phyloP scores from a whole-genome alignment of 1,140 invertebrate genomes.

The Penaeus indicus region DNA sequence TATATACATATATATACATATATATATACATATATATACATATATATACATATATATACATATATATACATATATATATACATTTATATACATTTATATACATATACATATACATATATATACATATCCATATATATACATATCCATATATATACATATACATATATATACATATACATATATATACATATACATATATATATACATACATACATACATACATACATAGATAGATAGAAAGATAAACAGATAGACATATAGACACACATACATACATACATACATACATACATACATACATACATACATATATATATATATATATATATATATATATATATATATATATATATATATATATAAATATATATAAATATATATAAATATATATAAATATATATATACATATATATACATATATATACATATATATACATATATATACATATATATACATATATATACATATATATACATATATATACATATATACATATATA shows the following conservation, averaged over 20 bases:
- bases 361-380: conserved; percentile 20
- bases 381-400: conserved; percentile 20
- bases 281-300: conserved; percentile 10
- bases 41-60: too few species aligned
- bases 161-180: background rate
- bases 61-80: too few species aligned
- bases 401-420: conserved; percentile 10
- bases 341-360: background rate
- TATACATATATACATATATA: background rate
- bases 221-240: background rate
- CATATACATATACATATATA: too few species aligned
- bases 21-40: too few species aligned
- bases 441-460: conserved; percentile 13
- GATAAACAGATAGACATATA: background rate
- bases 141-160: too few species aligned
- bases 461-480: background rate
- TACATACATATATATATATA: conserved; percentile 20
- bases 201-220: too few species aligned
- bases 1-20: too few species aligned
- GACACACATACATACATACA: background rate
- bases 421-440: conserved; percentile 9
- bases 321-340: background rate
- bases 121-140: too few species aligned
- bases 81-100: too few species aligned
- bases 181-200: background rate